Evolutionary conservation across 2,113 vertebrate species (phyloP).

Genomic region (Sylvilagus bachmani): DNA sequence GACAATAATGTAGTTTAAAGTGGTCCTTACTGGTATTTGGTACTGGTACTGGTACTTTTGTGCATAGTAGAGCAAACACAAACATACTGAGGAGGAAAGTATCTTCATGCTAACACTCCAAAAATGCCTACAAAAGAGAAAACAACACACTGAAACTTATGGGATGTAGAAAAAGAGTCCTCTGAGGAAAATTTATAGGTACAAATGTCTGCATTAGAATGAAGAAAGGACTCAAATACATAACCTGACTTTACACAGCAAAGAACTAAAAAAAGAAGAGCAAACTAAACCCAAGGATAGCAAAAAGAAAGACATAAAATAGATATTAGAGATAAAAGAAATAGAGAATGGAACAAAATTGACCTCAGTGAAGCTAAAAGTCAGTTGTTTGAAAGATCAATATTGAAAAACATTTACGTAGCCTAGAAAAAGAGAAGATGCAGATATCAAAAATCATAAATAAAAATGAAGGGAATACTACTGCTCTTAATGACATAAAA

Average conservation of each 20-base stretch:
- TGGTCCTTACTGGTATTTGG: not conserved
- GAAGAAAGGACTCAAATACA: not conserved
- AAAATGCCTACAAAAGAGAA: not conserved
- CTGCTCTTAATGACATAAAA: not conserved
- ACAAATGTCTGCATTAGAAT: not conserved
- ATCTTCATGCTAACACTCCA: not conserved
- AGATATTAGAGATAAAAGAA: not conserved
- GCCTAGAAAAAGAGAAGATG: not conserved
- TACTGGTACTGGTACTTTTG: no score
- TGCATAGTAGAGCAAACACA: not conserved
- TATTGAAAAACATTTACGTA: not conserved
- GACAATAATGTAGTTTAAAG: slow-evolving; percentile 5
- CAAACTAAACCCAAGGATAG: not conserved
- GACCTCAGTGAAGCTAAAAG: not conserved
- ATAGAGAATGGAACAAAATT: not conserved
- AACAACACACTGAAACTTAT: not conserved
- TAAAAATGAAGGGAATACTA: not conserved
- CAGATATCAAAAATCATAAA: not conserved
- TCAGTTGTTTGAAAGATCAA: not conserved
- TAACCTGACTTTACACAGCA: not conserved
- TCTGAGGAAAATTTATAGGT: not conserved
- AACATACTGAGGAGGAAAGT: not conserved
- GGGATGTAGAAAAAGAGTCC: not conserved
- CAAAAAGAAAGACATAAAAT: not conserved
- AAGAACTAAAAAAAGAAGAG: not conserved